A percentile compares a stretch with the other conserved stretches of the same genome.
phyloP scores from a whole-genome alignment of 1,140 invertebrate species.

The Penaeus vannamei region DNA sequence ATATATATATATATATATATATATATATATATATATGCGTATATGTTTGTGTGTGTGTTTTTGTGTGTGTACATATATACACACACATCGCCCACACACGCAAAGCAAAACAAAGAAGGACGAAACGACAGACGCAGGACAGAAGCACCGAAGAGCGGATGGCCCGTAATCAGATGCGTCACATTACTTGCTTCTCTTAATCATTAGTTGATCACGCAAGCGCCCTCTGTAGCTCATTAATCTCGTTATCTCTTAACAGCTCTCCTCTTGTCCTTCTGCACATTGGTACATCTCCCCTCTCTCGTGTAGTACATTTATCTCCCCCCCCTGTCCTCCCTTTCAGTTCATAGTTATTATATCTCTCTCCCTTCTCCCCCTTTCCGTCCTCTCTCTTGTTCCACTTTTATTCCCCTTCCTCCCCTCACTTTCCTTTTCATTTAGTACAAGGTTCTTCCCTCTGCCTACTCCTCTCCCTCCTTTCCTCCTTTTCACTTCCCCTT shows the following conservation, averaged over 20 bases:
- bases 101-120: too few species aligned
- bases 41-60: neutral
- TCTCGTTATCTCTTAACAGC: too few species aligned
- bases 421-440: neutral
- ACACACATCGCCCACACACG: neutral
- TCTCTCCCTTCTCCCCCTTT: neutral
- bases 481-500: neutral
- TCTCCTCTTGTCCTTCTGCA: too few species aligned
- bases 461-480: neutral
- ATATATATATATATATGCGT: slow-evolving; percentile 27
- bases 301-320: too few species aligned
- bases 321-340: neutral
- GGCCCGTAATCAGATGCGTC: neutral
- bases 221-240: too few species aligned
- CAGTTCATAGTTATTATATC: neutral
- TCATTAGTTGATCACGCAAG: too few species aligned
- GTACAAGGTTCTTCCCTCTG: neutral
- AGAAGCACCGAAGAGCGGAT: neutral
- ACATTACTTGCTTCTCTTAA: too few species aligned
- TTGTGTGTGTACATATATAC: neutral
- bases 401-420: too few species aligned
- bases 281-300: too few species aligned
- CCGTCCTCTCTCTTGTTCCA: neutral
- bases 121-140: neutral
- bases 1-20: slow-evolving; percentile 24